Conservation (phyloP, 2,113 vertebrate genomes). For the Dryoscopus gambensis region DNA sequence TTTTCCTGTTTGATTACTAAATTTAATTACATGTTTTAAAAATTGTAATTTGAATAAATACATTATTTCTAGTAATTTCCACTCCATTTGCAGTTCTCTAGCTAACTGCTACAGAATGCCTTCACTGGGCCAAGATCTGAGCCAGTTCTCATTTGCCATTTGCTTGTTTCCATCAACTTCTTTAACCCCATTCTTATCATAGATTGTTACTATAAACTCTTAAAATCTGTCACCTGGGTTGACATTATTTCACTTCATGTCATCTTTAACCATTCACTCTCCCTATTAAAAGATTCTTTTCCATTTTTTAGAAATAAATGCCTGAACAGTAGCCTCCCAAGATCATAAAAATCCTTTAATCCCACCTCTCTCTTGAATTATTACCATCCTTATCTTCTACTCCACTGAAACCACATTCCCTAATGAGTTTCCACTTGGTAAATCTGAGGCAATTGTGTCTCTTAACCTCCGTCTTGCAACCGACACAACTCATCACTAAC, state of each 20-base stretch:
- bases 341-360: neutral
- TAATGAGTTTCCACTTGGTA: neutral
- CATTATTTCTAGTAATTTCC: neutral
- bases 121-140: neutral
- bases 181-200: neutral
- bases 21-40: neutral
- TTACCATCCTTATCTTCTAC: neutral
- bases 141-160: neutral
- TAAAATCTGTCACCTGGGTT: neutral
- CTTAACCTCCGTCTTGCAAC: neutral
- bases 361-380: neutral
- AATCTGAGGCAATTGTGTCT: neutral
- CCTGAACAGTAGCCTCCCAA: neutral
- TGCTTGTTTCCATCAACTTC: neutral
- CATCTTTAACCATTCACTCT: neutral
- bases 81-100: neutral
- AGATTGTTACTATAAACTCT: neutral
- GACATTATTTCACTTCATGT: neutral
- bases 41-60: neutral
- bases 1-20: neutral
- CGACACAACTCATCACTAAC: neutral
- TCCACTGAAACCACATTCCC: neutral
- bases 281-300: neutral
- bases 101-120: neutral
- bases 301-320: neutral